Conservation (phyloP, 1,140 invertebrate genomes). For the Muscidifurax raptorellus region DNA sequence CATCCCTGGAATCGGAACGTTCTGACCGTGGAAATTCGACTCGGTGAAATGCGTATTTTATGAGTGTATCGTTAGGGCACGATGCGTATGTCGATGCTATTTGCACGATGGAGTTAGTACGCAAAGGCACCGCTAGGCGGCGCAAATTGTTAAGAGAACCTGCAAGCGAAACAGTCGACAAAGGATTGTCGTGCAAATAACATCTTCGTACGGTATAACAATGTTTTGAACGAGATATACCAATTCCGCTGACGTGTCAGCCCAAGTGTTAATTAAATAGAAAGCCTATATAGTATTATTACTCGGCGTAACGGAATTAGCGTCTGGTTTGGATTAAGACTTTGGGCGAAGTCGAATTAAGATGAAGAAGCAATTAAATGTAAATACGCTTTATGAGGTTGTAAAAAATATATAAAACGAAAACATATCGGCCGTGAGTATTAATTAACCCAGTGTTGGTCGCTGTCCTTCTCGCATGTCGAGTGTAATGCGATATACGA, state of each 20-base stretch:
- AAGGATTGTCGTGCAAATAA: neutral
- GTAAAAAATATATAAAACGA: constrained; percentile 4
- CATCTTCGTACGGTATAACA: neutral
- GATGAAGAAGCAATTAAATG: constrained; percentile 35
- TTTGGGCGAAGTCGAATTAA: neutral
- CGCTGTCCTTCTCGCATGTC: constrained; percentile 66
- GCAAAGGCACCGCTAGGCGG: neutral
- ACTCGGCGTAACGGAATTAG: neutral
- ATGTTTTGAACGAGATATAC: neutral
- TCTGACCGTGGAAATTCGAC: neutral
- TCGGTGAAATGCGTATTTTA: constrained; percentile 2
- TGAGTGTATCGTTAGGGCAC: neutral
- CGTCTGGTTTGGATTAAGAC: neutral
- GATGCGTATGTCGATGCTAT: neutral
- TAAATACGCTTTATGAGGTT: constrained; percentile 56
- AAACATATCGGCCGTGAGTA: constrained; percentile 23
- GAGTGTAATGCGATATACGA: constrained; percentile 45
- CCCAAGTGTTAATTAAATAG: neutral
- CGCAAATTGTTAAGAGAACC: neutral
- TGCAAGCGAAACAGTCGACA: neutral
- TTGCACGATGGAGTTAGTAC: neutral
- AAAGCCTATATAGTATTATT: constrained; percentile 22
- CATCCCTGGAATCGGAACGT: constrained; percentile 37
- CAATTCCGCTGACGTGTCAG: neutral
- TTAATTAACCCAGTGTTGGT: constrained; percentile 45